These are phyloP conservation scores for Meteorus cinctellus DNA, from an alignment of 2,888 invertebrate species.

Conservation along the genomic window DNA sequence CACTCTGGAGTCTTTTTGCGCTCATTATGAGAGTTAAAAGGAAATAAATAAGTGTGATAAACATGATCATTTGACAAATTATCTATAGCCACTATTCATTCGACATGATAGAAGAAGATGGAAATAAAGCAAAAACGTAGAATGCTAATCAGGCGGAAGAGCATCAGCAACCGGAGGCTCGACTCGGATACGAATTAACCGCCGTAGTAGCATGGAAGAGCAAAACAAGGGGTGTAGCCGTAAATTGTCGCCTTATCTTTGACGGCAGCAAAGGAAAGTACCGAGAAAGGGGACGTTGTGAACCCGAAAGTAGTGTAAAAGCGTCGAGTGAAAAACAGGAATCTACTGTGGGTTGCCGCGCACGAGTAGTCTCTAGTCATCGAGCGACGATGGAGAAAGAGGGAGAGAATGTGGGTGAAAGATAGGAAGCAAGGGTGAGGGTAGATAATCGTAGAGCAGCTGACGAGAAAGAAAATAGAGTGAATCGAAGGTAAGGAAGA, in stretches of 20 bases:
- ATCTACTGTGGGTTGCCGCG: constrained; percentile 36
- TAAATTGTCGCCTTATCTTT: constrained; percentile 53
- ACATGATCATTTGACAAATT: background rate
- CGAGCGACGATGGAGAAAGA: background rate
- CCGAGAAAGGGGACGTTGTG: constrained; percentile 24
- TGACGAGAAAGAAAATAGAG: constrained; percentile 29
- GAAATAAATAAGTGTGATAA: background rate
- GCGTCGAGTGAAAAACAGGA: constrained; percentile 27
- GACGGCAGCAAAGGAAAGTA: constrained; percentile 29
- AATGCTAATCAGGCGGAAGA: constrained; percentile 20
- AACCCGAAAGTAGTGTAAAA: constrained; percentile 37
- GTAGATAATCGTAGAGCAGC: constrained; percentile 20
- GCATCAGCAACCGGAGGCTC: constrained; percentile 20
- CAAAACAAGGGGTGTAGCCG: constrained; percentile 44
- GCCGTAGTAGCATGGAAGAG: constrained; percentile 40
- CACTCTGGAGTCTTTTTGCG: background rate
- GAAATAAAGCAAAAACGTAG: constrained; percentile 28
- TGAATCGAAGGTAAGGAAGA: constrained; percentile 5
- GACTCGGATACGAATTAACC: constrained; percentile 52
- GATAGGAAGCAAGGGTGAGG: constrained; percentile 27
- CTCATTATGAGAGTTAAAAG: background rate
- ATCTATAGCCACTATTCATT: background rate
- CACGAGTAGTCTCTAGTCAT: constrained; percentile 35
- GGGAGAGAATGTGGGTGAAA: constrained; percentile 23
- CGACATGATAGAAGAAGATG: background rate